Conservation (phyloP, 2,888 invertebrate genomes). For the Pseudanteris insignis region DNA sequence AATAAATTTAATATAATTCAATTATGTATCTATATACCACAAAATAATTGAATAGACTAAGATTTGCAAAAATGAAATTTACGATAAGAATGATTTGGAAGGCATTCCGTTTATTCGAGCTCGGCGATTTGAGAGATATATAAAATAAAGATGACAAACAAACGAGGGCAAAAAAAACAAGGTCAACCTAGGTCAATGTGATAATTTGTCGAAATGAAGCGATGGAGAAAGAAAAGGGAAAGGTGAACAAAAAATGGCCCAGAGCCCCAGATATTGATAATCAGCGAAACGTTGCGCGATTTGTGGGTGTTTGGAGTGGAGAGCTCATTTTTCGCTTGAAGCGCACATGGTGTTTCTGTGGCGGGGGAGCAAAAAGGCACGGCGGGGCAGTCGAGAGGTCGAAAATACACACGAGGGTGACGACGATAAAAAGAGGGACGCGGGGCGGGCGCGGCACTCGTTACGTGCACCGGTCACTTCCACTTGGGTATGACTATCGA, state of each 20-base stretch:
- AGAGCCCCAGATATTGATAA: constrained; percentile 56
- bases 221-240: constrained; percentile 4
- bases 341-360: constrained; percentile 56
- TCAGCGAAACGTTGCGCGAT: constrained; percentile 19
- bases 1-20: too few species aligned
- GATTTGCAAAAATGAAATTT: too few species aligned
- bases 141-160: too few species aligned
- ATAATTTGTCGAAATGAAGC: constrained; percentile 28
- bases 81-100: too few species aligned
- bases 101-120: too few species aligned
- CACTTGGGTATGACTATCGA: constrained; percentile 55
- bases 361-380: constrained; percentile 31
- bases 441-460: constrained; percentile 50
- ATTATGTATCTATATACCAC: too few species aligned
- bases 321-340: constrained; percentile 50
- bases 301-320: constrained; percentile 13
- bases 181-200: constrained; percentile 29
- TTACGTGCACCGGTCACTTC: constrained; percentile 66
- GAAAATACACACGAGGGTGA: constrained; percentile 40
- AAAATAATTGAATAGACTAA: too few species aligned
- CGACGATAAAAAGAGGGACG: constrained; percentile 39
- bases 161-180: constrained; percentile 17
- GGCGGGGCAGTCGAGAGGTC: constrained; percentile 30
- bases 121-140: too few species aligned
- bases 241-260: constrained; percentile 54